These are phyloP conservation scores for Oscheius myriophilus DNA, from an alignment of 2,888 invertebrate species.

Conservation along the genomic window DNA sequence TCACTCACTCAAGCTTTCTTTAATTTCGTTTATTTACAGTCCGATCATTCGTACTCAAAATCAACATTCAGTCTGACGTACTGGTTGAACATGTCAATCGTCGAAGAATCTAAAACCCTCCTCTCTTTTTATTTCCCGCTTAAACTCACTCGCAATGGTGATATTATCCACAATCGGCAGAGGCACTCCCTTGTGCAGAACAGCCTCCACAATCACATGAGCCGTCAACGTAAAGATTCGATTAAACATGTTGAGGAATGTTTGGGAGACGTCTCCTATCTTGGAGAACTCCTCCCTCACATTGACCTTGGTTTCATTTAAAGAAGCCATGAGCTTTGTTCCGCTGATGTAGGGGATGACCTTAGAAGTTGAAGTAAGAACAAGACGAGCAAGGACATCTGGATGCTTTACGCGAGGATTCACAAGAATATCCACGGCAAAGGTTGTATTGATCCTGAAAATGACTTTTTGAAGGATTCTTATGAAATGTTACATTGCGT, in stretches of 20 bases:
- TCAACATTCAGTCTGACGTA: conserved; percentile 44
- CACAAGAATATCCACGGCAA: conserved; percentile 52
- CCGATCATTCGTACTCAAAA: conserved; percentile 34
- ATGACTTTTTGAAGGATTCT: too few relatives aligned
- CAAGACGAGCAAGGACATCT: conserved; percentile 52
- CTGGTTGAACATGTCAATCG: conserved; percentile 40
- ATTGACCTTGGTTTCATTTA: conserved; percentile 44
- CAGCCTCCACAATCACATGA: conserved; percentile 42
- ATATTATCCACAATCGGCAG: conserved; percentile 64
- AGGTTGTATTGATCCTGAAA: conserved; percentile 36
- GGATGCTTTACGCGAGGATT: conserved; percentile 36
- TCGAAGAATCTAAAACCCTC: conserved; percentile 34
- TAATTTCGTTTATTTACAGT: too few relatives aligned
- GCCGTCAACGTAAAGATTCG: conserved; percentile 50
- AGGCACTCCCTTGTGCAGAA: conserved; percentile 57
- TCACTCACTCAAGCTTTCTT: too few relatives aligned
- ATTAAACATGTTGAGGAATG: conserved; percentile 52
- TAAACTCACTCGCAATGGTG: conserved; percentile 45
- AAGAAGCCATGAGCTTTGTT: conserved; percentile 42
- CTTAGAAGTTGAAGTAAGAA: conserved; percentile 44
- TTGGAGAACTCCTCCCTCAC: conserved; percentile 51
- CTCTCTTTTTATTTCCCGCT: not conserved
- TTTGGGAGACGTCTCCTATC: conserved; percentile 56
- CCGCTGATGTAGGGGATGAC: conserved; percentile 49
- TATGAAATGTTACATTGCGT: not conserved